These are phyloP conservation scores for Apomyelois bistriatella DNA, from an alignment of 2,888 invertebrate genomes.

Conservation along the genomic window DNA sequence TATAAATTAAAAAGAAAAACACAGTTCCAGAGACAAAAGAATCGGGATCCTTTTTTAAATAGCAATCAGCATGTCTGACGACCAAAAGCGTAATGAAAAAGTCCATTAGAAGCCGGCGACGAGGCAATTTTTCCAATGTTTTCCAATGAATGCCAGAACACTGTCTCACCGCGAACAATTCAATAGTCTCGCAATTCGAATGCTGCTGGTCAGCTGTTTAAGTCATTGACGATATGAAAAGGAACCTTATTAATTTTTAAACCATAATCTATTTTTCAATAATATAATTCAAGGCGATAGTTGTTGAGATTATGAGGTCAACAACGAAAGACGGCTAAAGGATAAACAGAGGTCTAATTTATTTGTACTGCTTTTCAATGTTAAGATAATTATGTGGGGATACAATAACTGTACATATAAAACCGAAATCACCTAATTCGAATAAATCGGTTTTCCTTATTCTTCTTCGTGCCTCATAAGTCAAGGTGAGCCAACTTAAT, in stretches of 20 bases:
- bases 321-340: too few relatives aligned
- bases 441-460: too few relatives aligned
- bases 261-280: too few relatives aligned
- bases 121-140: constrained; percentile 53
- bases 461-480: too few relatives aligned
- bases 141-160: constrained; percentile 37
- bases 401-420: too few relatives aligned
- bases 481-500: too few relatives aligned
- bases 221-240: constrained; percentile 29
- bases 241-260: neutral
- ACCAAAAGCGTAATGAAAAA: constrained; percentile 25
- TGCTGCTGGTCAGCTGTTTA: constrained; percentile 39
- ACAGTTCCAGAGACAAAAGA: neutral
- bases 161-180: constrained; percentile 53
- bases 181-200: constrained; percentile 46
- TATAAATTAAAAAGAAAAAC: neutral
- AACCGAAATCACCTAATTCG: too few relatives aligned
- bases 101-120: constrained; percentile 30
- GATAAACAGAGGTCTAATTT: too few relatives aligned
- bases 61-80: constrained; percentile 4
- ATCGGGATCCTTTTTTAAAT: neutral
- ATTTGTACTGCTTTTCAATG: too few relatives aligned
- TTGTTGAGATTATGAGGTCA: too few relatives aligned
- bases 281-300: too few relatives aligned
- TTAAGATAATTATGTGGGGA: too few relatives aligned